Conservation (phyloP, 2,797 vertebrate species). For the Rousettus madagascariensis region DNA sequence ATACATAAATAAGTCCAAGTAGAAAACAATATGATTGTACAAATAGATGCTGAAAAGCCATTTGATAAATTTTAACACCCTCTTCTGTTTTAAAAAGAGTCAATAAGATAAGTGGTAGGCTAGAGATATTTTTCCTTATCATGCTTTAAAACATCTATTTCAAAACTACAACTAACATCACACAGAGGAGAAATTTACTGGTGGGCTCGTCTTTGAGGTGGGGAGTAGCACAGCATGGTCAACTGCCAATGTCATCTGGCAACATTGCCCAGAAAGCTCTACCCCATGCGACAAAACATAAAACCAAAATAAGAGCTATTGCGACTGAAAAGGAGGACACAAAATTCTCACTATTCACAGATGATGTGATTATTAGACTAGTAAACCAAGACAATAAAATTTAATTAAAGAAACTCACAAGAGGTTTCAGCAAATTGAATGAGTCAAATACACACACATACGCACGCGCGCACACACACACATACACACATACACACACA, state of each 20-base stretch:
- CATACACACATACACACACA: neutral
- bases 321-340: neutral
- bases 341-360: slow-evolving; percentile 43
- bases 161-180: neutral
- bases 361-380: slow-evolving; percentile 55
- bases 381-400: slow-evolving; percentile 59
- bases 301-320: slow-evolving; percentile 20
- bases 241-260: neutral
- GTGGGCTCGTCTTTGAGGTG: neutral
- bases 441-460: neutral
- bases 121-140: neutral
- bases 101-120: neutral
- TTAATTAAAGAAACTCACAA: slow-evolving; percentile 67
- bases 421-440: slow-evolving; percentile 46
- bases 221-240: neutral
- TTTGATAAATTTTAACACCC: neutral
- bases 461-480: neutral
- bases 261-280: neutral
- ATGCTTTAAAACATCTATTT: neutral
- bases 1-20: neutral
- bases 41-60: neutral
- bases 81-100: slow-evolving; percentile 18
- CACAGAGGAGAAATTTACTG: neutral
- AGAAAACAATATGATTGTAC: neutral
- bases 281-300: neutral